A percentile compares a stretch with the other conserved stretches of the same genome.
These are phyloP conservation scores for Piaya cayana DNA, from an alignment of 2,113 vertebrate genomes.

Conservation along the genomic window DNA sequence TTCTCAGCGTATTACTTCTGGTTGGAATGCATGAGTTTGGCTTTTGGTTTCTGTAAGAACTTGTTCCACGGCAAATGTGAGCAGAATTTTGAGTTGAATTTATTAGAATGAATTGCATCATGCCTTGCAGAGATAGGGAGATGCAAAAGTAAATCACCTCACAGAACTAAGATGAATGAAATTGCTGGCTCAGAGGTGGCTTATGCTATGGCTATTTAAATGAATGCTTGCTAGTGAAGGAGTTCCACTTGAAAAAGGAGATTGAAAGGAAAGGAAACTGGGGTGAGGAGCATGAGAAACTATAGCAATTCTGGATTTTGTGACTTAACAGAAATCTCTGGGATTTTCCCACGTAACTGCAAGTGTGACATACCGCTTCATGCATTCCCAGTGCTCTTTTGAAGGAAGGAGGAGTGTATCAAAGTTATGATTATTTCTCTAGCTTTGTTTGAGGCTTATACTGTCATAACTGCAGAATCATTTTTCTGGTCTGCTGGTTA, in stretches of 20 bases:
- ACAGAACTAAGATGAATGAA: neutral
- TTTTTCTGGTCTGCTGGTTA: neutral
- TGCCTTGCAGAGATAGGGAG: neutral
- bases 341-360: neutral
- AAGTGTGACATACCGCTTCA: neutral
- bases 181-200: neutral
- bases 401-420: neutral
- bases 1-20: neutral
- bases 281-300: neutral
- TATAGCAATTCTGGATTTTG: neutral
- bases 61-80: neutral
- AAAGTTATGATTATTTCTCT: neutral
- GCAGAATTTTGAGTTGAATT: neutral
- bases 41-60: neutral
- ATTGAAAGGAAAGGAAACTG: neutral
- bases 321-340: neutral
- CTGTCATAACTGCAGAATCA: neutral
- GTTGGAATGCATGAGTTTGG: neutral
- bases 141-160: neutral
- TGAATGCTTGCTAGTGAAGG: neutral
- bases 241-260: conserved; percentile 19
- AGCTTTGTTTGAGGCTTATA: neutral
- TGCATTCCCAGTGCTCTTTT: neutral
- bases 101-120: neutral
- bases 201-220: neutral